Base-by-base conservation (phyloP, 1,140 invertebrate species). In the Aphelinus certus region DNA sequence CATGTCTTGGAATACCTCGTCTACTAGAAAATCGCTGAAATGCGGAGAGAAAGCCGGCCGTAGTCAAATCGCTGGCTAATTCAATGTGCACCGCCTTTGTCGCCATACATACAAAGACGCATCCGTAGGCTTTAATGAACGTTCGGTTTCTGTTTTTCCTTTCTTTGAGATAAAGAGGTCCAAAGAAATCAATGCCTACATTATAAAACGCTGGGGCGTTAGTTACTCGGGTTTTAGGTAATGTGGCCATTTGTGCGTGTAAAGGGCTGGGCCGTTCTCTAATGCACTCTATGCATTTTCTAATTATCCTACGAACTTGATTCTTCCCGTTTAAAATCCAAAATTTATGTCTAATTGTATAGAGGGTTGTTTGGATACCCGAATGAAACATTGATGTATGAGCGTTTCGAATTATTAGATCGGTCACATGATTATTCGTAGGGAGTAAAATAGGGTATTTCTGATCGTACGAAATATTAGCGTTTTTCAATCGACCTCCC, bases 31-130 rank as follows among this genome's bases (percentile, higher is more conserved):
- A 76, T 58, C 67, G 58, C 42, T 61, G 9, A n/a, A 86, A 77
- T 10, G 83, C 79, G 47, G 79, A 74, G 10, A 87, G 62, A 78
- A 87, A 86, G 2, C 71, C 65, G 42, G 71, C 62, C 0, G 76
- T 77, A 1, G 79, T 78, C 7, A 80, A 55, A 46, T 80, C 77
- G 46, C 75, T 76, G 2, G 79, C 77, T n/a, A 78, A n/a, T 76
- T 81, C 80, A 7, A 81, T 42, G 57, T 79, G 78, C 2, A 80
- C 60, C 6, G 77, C 78, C 56, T 80, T 76, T 42, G 77, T 68
- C 3, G 69, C 57, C 48, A 79, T 76, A 71, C 79, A 82, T 4
- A 82, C 76, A 48, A 68, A 68, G 26, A 68, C 53, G n/a, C 56
- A 68, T 5, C 51, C 43, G 48, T 68, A 68, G 1, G 66, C 53